These are phyloP conservation scores for Cyanocitta stelleri DNA, from an alignment of 2,113 vertebrate species.

Conservation along the genomic window DNA sequence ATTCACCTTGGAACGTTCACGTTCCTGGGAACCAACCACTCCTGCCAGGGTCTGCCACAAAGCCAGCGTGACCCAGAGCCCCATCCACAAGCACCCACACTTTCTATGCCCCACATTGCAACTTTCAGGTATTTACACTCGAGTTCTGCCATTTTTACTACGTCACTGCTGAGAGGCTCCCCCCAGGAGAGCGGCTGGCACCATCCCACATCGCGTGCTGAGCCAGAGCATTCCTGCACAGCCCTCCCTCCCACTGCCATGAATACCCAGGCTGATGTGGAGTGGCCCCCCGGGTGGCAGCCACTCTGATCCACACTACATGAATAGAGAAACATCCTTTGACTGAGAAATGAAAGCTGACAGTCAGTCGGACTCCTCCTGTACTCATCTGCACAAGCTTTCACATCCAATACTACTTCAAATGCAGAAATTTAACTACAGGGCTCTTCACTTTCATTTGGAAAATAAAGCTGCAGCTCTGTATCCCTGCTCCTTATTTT, in stretches of 20 bases:
- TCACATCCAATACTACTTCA: constrained; percentile 39
- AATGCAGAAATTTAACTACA: constrained; percentile 3
- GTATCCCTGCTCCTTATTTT: background rate
- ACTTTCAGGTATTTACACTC: background rate
- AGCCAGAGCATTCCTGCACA: background rate
- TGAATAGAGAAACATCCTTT: background rate
- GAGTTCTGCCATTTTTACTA: fast-evolving
- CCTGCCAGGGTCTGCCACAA: fast-evolving
- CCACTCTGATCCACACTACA: background rate
- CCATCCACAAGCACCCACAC: background rate
- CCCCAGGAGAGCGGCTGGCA: fast-evolving
- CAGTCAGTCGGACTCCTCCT: constrained; percentile 28
- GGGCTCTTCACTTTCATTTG: background rate
- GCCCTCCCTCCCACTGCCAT: background rate
- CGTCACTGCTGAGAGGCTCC: fast-evolving
- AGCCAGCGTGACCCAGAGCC: background rate
- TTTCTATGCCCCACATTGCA: fast-evolving
- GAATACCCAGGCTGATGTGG: background rate
- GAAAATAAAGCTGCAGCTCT: background rate
- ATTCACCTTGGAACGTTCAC: background rate
- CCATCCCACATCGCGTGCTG: background rate
- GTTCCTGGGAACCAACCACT: background rate
- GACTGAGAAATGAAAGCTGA: constrained; percentile 54
- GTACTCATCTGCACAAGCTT: background rate
- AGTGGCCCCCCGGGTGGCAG: background rate